Evolutionary conservation across 2,797 vertebrate genomes (phyloP).

Genomic region (Babyrousa celebensis): DNA sequence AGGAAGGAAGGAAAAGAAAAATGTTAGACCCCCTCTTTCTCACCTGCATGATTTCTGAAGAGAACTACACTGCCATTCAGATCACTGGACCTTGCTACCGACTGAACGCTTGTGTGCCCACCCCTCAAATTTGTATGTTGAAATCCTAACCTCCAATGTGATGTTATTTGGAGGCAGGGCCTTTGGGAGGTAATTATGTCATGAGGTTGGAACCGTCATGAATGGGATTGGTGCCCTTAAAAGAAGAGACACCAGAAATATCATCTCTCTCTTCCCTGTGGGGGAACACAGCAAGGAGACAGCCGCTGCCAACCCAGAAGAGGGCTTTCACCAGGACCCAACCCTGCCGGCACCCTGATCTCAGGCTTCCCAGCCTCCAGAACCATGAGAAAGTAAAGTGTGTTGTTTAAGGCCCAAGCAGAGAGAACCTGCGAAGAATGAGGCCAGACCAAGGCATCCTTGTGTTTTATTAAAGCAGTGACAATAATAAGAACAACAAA

Average conservation of each 20-base stretch:
- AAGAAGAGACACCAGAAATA: background rate
- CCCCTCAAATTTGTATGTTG: background rate
- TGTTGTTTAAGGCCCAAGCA: background rate
- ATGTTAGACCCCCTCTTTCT: background rate
- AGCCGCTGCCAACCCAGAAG: background rate
- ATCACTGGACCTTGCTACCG: background rate
- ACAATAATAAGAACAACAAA: background rate
- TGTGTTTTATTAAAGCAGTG: slow-evolving; percentile 58
- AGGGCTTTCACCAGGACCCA: background rate
- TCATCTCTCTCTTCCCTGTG: background rate
- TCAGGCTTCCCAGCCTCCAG: background rate
- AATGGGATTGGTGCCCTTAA: background rate
- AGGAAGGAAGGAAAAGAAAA: background rate
- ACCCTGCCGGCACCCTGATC: background rate
- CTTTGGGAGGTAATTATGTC: background rate
- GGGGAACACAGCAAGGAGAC: background rate
- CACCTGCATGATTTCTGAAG: slow-evolving; percentile 32
- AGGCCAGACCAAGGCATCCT: background rate
- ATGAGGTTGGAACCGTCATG: background rate
- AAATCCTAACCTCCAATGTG: background rate
- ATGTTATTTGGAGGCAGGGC: background rate
- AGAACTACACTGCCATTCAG: slow-evolving; percentile 27
- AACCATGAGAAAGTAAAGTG: slow-evolving; percentile 26
- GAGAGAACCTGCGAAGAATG: slow-evolving; percentile 12
- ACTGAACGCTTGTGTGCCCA: background rate